These are phyloP conservation scores for Numida meleagris DNA, from an alignment of 2,113 vertebrate genomes.

Conservation along the genomic window DNA sequence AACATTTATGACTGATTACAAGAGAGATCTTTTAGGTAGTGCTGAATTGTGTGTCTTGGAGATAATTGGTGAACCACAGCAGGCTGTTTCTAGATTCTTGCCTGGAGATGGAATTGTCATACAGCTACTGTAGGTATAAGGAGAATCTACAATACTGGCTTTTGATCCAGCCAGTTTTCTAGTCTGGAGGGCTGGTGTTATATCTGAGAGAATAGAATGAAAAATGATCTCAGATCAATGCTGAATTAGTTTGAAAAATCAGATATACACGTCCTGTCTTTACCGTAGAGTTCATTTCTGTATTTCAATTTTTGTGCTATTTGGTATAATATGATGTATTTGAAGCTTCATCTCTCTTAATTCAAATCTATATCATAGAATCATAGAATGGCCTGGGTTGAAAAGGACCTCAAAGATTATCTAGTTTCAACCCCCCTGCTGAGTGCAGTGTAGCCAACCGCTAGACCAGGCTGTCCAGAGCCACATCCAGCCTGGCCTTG, in stretches of 20 bases:
- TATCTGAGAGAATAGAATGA: not conserved
- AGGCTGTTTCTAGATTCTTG: not conserved
- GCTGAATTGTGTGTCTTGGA: not conserved
- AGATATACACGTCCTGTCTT: not conserved
- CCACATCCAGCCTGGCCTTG: too few species aligned
- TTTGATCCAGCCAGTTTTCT: not conserved
- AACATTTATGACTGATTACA: not conserved
- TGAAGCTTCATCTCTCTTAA: constrained; percentile 40
- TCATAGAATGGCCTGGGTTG: too few species aligned
- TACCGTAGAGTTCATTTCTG: not conserved
- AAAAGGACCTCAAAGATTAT: too few species aligned
- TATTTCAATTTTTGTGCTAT: constrained; percentile 29
- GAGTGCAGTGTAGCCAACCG: too few species aligned
- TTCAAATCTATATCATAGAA: constrained; percentile 43
- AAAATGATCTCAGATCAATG: not conserved
- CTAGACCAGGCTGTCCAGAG: too few species aligned
- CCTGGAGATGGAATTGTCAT: not conserved
- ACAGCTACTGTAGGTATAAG: not conserved
- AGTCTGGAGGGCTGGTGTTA: not conserved
- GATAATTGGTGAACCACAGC: not conserved
- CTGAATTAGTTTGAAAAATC: not conserved
- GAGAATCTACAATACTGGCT: not conserved
- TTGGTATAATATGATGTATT: constrained; percentile 11
- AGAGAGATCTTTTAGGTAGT: not conserved
- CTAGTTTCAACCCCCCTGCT: too few species aligned